Evolutionary conservation across 2,888 invertebrate species (phyloP), one percentile per base, ranked within the genome.

Genomic region (Pachycephus smyrnensis): DNA sequence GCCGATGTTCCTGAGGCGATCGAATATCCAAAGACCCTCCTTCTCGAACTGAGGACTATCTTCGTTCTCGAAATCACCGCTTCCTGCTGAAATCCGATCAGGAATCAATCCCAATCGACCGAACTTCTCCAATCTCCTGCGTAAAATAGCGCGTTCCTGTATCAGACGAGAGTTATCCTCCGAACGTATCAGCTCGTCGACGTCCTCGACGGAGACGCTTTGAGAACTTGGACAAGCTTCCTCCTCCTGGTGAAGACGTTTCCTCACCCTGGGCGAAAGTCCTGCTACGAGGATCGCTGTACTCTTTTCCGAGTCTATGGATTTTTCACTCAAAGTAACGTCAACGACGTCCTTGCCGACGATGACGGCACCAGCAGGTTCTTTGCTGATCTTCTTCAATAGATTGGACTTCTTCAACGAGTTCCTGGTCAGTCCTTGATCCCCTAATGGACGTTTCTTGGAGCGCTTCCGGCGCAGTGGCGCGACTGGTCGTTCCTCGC

Each of bases 131-230:
- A 77, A 76, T 15, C 77, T 81, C 11, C 75, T 76, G 23, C 75
- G 75, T 11, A 84, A 37, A 11, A 79, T 40, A 0, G 81, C 83
- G 1, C 86, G 84, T 4, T 84, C 86, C 76, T 87, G 84, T 74
- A 88, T 71, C 1, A 86, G 77, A 9, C 86, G 76, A 1, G 84
- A 83, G 69, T 88, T 87, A 55, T 88, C 84, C 77, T 88, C 87
- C 11, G 88, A 86, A 68, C 86, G 83, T n/a, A 89, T 88, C 40
- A 89, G 74, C n/a, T 89, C 88, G 69, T 89, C 88, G 4, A 88
- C 85, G 82, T 89, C 89, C 80, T 89, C 89, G 33, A 88, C 81
- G 1, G 88, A 88, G 6, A 89, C 84, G 80, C 89, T 89, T 36
- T 84, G 80, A 1, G 88, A 88, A 74, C 85, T 84, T 12, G 86